Percentiles rank a stretch among this genome's conserved stretches.
Evolutionary conservation across 2,888 invertebrate genomes (phyloP).

Genomic region (Portevinia maculata): DNA sequence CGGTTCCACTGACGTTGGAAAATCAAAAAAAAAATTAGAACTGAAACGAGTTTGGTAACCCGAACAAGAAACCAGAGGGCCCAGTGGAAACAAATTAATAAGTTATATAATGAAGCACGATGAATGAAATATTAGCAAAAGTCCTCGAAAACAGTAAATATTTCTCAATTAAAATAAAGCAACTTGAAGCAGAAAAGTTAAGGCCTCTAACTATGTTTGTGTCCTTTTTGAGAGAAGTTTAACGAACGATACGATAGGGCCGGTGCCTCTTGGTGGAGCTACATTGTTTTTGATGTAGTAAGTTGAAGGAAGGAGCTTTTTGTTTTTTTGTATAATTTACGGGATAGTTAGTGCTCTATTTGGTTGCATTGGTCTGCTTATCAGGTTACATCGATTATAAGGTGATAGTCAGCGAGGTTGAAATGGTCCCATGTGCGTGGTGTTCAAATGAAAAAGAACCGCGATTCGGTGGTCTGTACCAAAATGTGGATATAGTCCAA

Average conservation of each 20-base stretch:
- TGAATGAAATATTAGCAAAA: slow-evolving; percentile 24
- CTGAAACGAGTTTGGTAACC: neutral
- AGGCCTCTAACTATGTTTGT: neutral
- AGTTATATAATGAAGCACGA: slow-evolving; percentile 26
- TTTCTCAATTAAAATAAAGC: slow-evolving; percentile 1
- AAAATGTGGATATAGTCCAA: no score
- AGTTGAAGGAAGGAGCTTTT: neutral
- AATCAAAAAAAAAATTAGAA: neutral
- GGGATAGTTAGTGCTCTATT: neutral
- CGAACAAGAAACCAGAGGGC: neutral
- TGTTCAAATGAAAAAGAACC: no score
- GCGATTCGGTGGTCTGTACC: no score
- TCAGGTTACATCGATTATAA: no score
- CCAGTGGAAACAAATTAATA: slow-evolving; percentile 38
- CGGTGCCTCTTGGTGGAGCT: neutral
- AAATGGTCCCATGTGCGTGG: no score
- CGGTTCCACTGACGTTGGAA: neutral
- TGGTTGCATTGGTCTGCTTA: no score
- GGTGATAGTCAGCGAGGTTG: no score
- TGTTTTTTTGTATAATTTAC: neutral
- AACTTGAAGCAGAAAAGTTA: neutral
- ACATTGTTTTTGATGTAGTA: neutral
- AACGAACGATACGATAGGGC: neutral
- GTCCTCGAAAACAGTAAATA: slow-evolving; percentile 34
- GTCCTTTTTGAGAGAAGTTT: slow-evolving; percentile 2